phyloP scores from a whole-genome alignment of 2,797 vertebrate species.

The Glossophaga mutica region DNA sequence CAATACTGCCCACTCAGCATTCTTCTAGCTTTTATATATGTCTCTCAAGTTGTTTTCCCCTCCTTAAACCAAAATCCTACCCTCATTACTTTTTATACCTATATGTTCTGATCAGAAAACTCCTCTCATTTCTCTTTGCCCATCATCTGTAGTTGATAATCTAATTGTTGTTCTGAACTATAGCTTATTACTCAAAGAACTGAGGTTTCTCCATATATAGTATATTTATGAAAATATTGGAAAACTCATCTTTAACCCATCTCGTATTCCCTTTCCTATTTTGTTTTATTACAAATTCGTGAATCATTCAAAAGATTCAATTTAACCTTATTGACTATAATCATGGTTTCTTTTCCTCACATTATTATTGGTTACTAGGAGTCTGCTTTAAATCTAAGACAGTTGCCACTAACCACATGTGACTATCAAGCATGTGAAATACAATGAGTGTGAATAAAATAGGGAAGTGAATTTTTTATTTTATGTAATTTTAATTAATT shows the following conservation, averaged over 20 bases:
- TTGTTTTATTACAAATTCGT: not conserved
- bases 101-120: not conserved
- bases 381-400: not conserved
- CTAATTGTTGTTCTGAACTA: not conserved
- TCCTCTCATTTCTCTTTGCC: not conserved
- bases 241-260: not conserved
- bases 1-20: not conserved
- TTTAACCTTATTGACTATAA: not conserved
- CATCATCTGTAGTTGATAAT: not conserved
- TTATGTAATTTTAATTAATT: constrained; percentile 1
- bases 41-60: not conserved
- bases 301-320: not conserved
- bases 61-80: not conserved
- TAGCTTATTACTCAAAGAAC: not conserved
- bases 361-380: not conserved
- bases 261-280: not conserved
- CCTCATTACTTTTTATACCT: not conserved
- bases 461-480: not conserved
- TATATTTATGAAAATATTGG: not conserved
- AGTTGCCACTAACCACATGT: not conserved
- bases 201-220: not conserved
- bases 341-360: not conserved
- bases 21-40: not conserved
- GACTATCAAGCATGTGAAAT: not conserved
- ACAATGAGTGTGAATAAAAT: not conserved